phyloP scores from a whole-genome alignment of 2,113 vertebrate species.

The Eclectus roratus region DNA sequence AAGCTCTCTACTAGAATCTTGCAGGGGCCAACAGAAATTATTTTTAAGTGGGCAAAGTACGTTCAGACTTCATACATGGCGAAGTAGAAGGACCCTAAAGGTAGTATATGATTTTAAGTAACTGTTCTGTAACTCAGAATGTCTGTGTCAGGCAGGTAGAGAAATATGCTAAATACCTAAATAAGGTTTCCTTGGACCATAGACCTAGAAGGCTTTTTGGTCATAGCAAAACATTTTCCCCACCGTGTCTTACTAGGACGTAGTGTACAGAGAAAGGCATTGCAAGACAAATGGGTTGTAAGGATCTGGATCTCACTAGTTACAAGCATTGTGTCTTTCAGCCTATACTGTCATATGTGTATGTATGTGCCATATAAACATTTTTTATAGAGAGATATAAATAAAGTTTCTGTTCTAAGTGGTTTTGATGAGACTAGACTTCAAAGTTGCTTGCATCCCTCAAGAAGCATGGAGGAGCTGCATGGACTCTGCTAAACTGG shows the following conservation, averaged over 20 bases:
- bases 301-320: background rate
- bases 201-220: background rate
- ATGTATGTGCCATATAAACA: background rate
- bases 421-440: background rate
- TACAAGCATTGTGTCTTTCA: background rate
- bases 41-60: background rate
- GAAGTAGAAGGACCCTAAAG: background rate
- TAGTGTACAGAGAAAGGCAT: background rate
- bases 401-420: background rate
- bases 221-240: background rate
- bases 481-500: background rate
- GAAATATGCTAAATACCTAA: background rate
- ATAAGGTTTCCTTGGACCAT: background rate
- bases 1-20: background rate
- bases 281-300: background rate
- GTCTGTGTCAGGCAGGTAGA: background rate
- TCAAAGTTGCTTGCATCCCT: background rate
- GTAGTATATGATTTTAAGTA: background rate
- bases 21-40: background rate
- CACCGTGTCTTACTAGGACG: background rate
- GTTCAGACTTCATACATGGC: background rate
- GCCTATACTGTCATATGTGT: rapidly evolving
- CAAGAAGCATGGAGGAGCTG: background rate
- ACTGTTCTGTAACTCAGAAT: background rate
- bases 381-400: background rate